Evolutionary conservation across 2,888 invertebrate genomes (phyloP).

Genomic region (Pimpla rufipes): DNA sequence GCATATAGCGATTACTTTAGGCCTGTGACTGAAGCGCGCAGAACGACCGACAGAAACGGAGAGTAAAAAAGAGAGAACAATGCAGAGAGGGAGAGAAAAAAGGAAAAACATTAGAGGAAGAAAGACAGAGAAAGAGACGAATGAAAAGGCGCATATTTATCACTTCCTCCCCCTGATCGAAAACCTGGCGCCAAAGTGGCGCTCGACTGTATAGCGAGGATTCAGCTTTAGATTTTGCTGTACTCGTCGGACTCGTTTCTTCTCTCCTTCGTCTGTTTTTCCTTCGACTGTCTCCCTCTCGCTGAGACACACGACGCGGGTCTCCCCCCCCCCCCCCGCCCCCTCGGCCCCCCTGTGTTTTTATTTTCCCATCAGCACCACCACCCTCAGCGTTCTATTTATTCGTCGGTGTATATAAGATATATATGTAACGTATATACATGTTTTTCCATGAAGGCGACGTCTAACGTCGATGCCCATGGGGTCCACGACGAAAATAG

Average conservation of each 20-base stretch:
- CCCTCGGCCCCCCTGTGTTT: neutral
- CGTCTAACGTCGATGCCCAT: neutral
- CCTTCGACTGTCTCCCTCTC: neutral
- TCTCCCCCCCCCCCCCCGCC: neutral
- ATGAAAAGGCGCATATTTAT: neutral
- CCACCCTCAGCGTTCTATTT: constrained; percentile 14
- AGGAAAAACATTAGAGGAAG: too few relatives aligned
- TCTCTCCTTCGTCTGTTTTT: neutral
- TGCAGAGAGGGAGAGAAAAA: too few relatives aligned
- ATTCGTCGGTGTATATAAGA: neutral
- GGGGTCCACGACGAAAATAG: neutral
- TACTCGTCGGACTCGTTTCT: neutral
- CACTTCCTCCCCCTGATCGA: neutral
- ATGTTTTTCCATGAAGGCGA: constrained; percentile 18
- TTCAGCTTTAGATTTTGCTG: neutral
- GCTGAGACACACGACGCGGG: neutral
- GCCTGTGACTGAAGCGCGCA: too few relatives aligned
- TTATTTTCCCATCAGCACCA: constrained; percentile 8
- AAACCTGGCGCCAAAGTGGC: neutral
- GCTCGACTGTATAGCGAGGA: neutral
- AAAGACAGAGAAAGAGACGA: neutral
- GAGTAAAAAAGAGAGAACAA: too few relatives aligned
- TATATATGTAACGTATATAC: neutral
- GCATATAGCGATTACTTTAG: neutral
- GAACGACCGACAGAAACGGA: too few relatives aligned